phyloP scores from a whole-genome alignment of 2,797 vertebrate species.

The Carduelis carduelis region DNA sequence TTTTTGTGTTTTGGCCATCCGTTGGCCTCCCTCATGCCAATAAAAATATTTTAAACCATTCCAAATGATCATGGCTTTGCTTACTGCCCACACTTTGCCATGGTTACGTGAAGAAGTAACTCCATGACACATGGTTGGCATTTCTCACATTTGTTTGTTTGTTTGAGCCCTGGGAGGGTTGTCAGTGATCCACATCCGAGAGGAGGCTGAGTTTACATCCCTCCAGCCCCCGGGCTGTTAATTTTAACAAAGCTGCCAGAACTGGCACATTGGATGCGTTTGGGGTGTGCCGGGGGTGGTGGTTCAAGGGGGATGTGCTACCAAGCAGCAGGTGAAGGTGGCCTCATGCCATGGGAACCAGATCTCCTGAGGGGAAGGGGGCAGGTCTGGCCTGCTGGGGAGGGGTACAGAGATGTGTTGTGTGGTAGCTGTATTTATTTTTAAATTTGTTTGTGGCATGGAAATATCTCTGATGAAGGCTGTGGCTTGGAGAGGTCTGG shows the following conservation, averaged over 20 bases:
- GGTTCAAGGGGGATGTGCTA: not conserved
- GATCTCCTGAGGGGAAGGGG: constrained; percentile 31
- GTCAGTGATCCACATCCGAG: constrained; percentile 39
- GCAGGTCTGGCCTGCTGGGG: constrained; percentile 21
- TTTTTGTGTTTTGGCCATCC: not conserved
- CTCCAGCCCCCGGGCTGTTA: constrained; percentile 51
- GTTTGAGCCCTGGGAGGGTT: constrained; percentile 46
- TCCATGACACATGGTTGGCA: constrained; percentile 69
- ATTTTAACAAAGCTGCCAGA: constrained; percentile 58
- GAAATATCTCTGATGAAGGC: not conserved
- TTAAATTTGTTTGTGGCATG: not conserved
- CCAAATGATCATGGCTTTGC: not conserved
- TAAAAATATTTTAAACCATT: not conserved
- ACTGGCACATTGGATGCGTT: not conserved
- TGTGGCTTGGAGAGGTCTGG: not conserved
- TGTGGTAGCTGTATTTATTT: not conserved
- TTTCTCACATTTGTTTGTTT: constrained; percentile 67
- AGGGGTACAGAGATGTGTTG: not conserved
- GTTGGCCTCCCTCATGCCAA: not conserved
- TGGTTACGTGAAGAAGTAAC: constrained; percentile 58
- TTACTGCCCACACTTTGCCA: constrained; percentile 38
- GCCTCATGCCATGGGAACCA: constrained; percentile 66
- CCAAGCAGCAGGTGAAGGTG: constrained; percentile 70
- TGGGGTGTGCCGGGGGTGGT: constrained; percentile 46
- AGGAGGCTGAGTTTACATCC: constrained; percentile 63